phyloP scores from a whole-genome alignment of 2,113 vertebrate species.

The Nicator chloris region DNA sequence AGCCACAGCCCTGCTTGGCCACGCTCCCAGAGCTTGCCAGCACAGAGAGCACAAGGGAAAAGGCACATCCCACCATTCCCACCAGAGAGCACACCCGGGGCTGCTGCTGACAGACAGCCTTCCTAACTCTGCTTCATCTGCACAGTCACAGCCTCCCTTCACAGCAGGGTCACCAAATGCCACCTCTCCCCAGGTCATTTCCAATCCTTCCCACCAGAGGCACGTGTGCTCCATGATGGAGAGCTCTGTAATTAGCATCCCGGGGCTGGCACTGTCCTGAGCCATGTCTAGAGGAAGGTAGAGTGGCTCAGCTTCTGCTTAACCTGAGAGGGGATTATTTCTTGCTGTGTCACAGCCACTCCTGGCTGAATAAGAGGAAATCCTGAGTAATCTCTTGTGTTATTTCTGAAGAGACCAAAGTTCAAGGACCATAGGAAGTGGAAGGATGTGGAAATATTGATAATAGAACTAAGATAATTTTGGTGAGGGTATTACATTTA shows the following conservation, averaged over 20 bases:
- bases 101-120: neutral
- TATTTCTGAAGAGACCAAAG: neutral
- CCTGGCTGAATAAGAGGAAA: conserved; percentile 38
- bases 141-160: neutral
- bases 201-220: neutral
- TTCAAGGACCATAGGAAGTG: neutral
- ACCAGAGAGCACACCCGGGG: neutral
- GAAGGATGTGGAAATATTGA: neutral
- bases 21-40: neutral
- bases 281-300: neutral
- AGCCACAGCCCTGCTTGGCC: neutral
- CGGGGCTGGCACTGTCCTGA: neutral
- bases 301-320: neutral
- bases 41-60: neutral
- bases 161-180: neutral
- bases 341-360: conserved; percentile 41
- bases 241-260: neutral
- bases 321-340: conserved; percentile 5
- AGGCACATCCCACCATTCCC: neutral
- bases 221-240: accelerated
- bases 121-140: neutral
- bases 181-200: neutral
- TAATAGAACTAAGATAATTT: neutral
- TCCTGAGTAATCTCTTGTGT: neutral
- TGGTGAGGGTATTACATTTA: neutral